These are phyloP conservation scores for Vannuccia rotundouncinata DNA, from an alignment of 2,888 invertebrate genomes.

Conservation along the genomic window DNA sequence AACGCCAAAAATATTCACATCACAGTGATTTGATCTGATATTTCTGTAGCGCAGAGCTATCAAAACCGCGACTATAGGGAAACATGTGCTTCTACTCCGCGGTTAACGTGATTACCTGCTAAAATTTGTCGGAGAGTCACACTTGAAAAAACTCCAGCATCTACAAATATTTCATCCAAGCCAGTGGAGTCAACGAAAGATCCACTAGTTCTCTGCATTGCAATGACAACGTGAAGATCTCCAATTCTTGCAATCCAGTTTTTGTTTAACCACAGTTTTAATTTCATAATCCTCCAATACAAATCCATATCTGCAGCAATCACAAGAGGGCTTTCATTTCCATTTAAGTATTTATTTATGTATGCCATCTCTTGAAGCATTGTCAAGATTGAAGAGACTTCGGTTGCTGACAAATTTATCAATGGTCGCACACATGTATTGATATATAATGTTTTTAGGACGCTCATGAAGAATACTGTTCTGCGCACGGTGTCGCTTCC, in stretches of 20 bases:
- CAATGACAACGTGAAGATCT: constrained; percentile 27
- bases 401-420: constrained; percentile 6
- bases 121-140: neutral
- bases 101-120: constrained; percentile 27
- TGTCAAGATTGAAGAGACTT: constrained; percentile 18
- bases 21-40: neutral
- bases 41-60: constrained; percentile 15
- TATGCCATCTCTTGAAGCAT: constrained; percentile 25
- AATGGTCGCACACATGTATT: constrained; percentile 12
- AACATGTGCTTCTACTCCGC: constrained; percentile 28
- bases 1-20: constrained; percentile 16
- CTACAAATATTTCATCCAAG: constrained; percentile 15
- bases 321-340: neutral
- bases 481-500: constrained; percentile 4
- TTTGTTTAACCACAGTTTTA: constrained; percentile 14
- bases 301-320: constrained; percentile 28
- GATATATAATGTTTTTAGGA: neutral
- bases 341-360: neutral
- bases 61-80: constrained; percentile 16
- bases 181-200: neutral
- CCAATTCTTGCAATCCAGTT: constrained; percentile 19
- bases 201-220: neutral
- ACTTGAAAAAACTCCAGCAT: constrained; percentile 3
- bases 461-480: constrained; percentile 14
- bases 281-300: constrained; percentile 21